Evolutionary conservation across 2,888 invertebrate species (phyloP).

Genomic region (Tholera decimalis): DNA sequence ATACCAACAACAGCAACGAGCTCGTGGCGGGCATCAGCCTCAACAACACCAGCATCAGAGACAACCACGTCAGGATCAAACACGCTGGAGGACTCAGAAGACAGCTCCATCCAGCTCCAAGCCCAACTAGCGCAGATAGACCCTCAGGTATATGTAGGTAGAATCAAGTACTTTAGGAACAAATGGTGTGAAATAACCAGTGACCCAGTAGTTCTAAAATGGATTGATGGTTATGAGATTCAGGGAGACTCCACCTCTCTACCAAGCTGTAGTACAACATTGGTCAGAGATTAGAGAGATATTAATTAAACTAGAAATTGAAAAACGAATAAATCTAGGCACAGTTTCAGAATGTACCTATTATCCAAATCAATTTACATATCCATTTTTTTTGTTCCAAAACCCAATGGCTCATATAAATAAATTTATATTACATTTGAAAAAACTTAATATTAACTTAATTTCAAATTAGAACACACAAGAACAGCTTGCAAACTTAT

Average conservation of each 20-base stretch:
- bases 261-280: neutral
- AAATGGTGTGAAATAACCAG: constrained; percentile 9
- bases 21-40: constrained; percentile 7
- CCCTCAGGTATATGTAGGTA: constrained; percentile 16
- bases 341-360: neutral
- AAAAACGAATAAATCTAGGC: constrained; percentile 6
- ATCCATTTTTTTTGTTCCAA: constrained; percentile 6
- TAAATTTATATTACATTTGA: constrained; percentile 7
- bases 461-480: no score
- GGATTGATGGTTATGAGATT: constrained; percentile 8
- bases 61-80: constrained; percentile 4
- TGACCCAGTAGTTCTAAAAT: constrained; percentile 9
- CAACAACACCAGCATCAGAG: constrained; percentile 1
- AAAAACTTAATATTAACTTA: neutral
- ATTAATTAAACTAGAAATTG: constrained; percentile 9
- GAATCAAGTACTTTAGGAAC: neutral
- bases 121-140: constrained; percentile 4
- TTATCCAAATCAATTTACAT: constrained; percentile 11
- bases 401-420: neutral
- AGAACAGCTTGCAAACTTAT: neutral
- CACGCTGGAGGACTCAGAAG: constrained; percentile 14
- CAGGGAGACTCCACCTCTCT: neutral
- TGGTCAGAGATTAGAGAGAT: constrained; percentile 9
- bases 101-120: constrained; percentile 6
- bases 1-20: constrained; percentile 11